A percentile compares a stretch with the other conserved stretches of the same genome.
phyloP scores from a whole-genome alignment of 2,888 invertebrate genomes.

The Drosophila prolongata region DNA sequence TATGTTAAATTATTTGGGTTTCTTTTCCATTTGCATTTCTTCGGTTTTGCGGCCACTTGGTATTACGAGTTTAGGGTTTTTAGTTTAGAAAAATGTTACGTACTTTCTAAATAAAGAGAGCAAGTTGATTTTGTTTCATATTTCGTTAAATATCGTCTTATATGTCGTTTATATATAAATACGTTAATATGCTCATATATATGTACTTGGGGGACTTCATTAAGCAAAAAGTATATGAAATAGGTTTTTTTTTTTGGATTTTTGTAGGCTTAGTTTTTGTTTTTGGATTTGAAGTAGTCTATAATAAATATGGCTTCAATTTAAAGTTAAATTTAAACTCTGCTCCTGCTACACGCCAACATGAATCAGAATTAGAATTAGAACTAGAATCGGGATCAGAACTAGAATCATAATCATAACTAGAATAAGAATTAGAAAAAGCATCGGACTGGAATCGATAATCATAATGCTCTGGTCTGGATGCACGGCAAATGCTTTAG shows the following conservation, averaged over 20 bases:
- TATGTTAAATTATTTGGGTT: slow-evolving; percentile 46
- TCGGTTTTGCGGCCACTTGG: slow-evolving; percentile 45
- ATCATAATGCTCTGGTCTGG: slow-evolving; percentile 38
- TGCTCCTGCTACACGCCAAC: slow-evolving; percentile 63
- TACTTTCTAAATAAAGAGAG: slow-evolving; percentile 78
- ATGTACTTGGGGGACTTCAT: slow-evolving; percentile 59
- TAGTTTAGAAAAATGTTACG: slow-evolving; percentile 70
- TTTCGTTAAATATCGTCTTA: slow-evolving; percentile 56
- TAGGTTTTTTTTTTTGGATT: slow-evolving; percentile 43
- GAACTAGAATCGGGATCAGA: slow-evolving; percentile 39
- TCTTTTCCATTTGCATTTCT: slow-evolving; percentile 39
- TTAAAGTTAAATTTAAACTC: slow-evolving; percentile 42
- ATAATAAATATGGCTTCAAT: slow-evolving; percentile 69
- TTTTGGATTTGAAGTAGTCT: slow-evolving; percentile 53
- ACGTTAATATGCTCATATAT: slow-evolving; percentile 61
- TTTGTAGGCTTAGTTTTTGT: slow-evolving; percentile 28
- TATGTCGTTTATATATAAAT: slow-evolving; percentile 44
- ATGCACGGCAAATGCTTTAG: slow-evolving; percentile 63
- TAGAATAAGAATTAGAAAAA: slow-evolving; percentile 45
- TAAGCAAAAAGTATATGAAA: slow-evolving; percentile 76
- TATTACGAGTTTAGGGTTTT: slow-evolving; percentile 41
- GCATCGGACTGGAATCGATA: slow-evolving; percentile 36
- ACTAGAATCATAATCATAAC: slow-evolving; percentile 50
- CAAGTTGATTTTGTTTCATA: slow-evolving; percentile 56
- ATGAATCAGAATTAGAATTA: slow-evolving; percentile 63